Evolutionary conservation across 2,113 vertebrate genomes (phyloP).

Genomic region (Mormoops blainvillei): DNA sequence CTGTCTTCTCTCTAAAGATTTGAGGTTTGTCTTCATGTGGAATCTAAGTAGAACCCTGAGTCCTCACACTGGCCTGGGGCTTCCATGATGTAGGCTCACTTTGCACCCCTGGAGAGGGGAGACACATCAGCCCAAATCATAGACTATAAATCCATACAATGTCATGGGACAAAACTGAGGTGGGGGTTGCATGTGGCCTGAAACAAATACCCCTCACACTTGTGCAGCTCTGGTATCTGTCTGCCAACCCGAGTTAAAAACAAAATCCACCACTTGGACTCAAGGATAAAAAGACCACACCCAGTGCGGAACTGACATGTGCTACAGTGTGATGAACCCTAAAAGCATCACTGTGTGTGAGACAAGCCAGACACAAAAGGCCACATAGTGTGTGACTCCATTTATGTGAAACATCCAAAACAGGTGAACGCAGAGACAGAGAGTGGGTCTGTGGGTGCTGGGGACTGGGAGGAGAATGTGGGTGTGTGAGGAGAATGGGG

Average conservation of each 20-base stretch:
- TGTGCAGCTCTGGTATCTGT: not conserved
- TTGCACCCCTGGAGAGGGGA: not conserved
- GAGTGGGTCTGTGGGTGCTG: not conserved
- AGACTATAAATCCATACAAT: not conserved
- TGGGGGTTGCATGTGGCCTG: not conserved
- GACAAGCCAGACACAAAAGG: not conserved
- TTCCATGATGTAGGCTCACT: not conserved
- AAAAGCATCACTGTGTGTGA: not conserved
- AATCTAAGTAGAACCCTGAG: not conserved
- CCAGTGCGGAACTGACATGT: not conserved
- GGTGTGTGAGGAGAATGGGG: not conserved
- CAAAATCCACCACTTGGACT: not conserved
- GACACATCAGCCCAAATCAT: not conserved
- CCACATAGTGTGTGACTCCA: rapidly evolving
- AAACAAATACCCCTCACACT: not conserved
- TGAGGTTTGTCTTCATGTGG: not conserved
- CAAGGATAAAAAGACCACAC: not conserved
- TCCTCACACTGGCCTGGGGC: too few relatives aligned
- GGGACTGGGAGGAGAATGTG: too few relatives aligned
- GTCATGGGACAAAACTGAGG: too few relatives aligned
- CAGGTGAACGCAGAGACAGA: not conserved
- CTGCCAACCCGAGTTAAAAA: not conserved
- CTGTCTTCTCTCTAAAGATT: not conserved
- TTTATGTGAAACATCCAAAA: too few relatives aligned
- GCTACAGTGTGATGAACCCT: not conserved